Evolutionary conservation across 2,888 invertebrate species (phyloP).

Genomic region (Lagria hirta): DNA sequence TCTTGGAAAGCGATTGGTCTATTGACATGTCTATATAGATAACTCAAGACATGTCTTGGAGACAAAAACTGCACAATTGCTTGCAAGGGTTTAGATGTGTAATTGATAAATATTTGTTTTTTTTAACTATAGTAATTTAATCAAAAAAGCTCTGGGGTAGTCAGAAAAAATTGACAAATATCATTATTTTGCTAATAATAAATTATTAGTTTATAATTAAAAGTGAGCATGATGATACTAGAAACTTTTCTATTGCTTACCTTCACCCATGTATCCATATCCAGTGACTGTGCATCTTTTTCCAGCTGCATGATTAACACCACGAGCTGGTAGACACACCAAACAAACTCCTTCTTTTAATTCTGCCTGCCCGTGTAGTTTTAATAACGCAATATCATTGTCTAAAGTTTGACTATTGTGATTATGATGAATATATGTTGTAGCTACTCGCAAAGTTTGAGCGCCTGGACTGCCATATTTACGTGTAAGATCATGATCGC

Average conservation of each 20-base stretch:
- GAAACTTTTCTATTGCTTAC: constrained; percentile 58
- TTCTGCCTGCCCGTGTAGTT: constrained; percentile 86
- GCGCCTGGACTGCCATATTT: constrained; percentile 91
- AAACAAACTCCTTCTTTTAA: constrained; percentile 82
- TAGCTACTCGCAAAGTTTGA: constrained; percentile 86
- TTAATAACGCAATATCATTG: constrained; percentile 90
- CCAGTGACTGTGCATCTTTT: constrained; percentile 92
- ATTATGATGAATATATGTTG: constrained; percentile 93
- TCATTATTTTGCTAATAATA: no score
- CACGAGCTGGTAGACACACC: constrained; percentile 86
- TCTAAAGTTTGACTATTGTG: constrained; percentile 93
- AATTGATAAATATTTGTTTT: constrained; percentile 8
- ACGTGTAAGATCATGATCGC: constrained; percentile 87
- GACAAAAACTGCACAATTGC: no score
- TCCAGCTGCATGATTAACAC: constrained; percentile 85
- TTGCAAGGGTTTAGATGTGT: constrained; percentile 2
- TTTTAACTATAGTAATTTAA: no score
- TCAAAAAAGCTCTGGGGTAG: no score
- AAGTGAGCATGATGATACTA: no score
- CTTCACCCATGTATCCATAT: constrained; percentile 94
- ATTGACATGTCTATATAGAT: no score
- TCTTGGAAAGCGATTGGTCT: no score
- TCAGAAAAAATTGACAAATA: no score
- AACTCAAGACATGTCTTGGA: no score
- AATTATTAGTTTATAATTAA: no score